These are phyloP conservation scores for Epinephelus malabaricus DNA, from an alignment of 2,797 vertebrate genomes.

Conservation along the genomic window DNA sequence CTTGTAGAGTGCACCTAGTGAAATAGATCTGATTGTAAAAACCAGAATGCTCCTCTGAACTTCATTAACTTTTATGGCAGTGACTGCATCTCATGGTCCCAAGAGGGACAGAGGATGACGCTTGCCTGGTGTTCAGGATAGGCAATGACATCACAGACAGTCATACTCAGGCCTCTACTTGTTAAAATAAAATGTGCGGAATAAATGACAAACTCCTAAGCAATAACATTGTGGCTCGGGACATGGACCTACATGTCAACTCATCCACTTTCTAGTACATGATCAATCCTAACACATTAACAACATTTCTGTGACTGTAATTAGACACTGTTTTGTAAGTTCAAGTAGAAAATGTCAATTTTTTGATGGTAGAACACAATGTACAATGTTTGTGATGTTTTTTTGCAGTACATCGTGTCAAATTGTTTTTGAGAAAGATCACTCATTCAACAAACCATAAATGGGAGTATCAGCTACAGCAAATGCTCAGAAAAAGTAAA, in stretches of 20 bases:
- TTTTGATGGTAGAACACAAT: background rate
- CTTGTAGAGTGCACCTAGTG: background rate
- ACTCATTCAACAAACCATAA: background rate
- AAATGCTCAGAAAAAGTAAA: background rate
- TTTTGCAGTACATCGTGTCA: background rate
- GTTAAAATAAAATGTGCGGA: constrained; percentile 2
- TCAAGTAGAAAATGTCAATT: background rate
- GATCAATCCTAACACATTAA: background rate
- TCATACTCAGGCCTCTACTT: background rate
- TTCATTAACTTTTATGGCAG: constrained; percentile 52
- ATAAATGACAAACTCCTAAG: constrained; percentile 1
- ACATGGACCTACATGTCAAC: background rate
- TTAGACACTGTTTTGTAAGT: background rate
- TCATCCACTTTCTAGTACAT: background rate
- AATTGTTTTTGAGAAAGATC: background rate
- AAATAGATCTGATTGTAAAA: constrained; percentile 8
- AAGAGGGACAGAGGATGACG: constrained; percentile 24
- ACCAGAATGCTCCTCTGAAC: background rate
- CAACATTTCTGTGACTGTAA: background rate
- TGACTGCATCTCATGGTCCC: constrained; percentile 23
- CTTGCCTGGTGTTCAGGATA: background rate
- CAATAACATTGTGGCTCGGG: constrained; percentile 15
- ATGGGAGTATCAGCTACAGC: background rate
- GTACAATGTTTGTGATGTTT: background rate
- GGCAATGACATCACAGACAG: constrained; percentile 42